Evolutionary conservation across 37 sponge, comb jelly and placozoan genomes (phyloP).

Genomic region (Halisarca cf. caerulea): DNA sequence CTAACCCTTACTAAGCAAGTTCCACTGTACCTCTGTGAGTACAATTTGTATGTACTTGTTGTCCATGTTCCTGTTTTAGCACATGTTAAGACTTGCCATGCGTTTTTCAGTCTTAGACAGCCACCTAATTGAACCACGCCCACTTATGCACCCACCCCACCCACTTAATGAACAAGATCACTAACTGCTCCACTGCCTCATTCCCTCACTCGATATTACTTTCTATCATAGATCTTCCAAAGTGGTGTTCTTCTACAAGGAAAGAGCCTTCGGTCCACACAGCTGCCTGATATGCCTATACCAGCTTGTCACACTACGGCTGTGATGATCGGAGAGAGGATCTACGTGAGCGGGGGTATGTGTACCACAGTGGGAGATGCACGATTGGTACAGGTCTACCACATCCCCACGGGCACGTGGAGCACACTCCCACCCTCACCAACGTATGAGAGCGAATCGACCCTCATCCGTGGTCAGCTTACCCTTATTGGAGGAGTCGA

Average conservation of each 20-base stretch:
- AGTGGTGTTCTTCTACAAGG: neutral
- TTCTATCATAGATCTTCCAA: neutral
- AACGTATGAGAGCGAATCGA: neutral
- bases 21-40: too few species aligned
- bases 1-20: too few species aligned
- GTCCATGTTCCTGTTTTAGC: too few species aligned
- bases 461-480: neutral
- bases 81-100: too few species aligned
- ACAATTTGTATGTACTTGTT: too few species aligned
- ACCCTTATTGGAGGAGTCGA: neutral
- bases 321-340: neutral
- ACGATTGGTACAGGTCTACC: neutral
- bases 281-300: slow-evolving; percentile 1
- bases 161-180: too few species aligned
- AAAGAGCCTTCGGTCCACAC: neutral
- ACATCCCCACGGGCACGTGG: neutral
- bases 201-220: neutral
- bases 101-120: too few species aligned
- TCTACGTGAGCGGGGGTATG: neutral
- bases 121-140: too few species aligned
- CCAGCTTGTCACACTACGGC: neutral
- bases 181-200: too few species aligned
- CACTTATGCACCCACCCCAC: too few species aligned
- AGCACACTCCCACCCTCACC: neutral
- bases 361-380: neutral